Evolutionary conservation across 2,888 invertebrate genomes (phyloP).

Genomic region (Tetropium fuscum): DNA sequence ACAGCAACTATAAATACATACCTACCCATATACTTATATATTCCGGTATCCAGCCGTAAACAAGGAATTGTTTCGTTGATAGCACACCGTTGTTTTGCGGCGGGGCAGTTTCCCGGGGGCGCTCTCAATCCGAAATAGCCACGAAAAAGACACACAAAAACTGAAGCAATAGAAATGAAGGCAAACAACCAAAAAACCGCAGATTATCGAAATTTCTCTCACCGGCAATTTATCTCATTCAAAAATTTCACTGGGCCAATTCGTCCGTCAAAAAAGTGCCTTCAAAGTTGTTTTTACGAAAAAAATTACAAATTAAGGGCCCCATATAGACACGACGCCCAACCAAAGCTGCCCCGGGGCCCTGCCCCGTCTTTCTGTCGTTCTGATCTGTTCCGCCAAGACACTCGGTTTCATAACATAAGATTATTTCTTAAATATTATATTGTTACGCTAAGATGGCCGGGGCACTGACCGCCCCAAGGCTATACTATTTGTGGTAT

Average conservation of each 20-base stretch:
- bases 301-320: constrained; percentile 84
- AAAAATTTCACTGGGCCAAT: constrained; percentile 87
- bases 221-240: constrained; percentile 70
- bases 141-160: constrained; percentile 73
- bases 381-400: constrained; percentile 64
- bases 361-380: constrained; percentile 60
- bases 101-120: constrained; percentile 62
- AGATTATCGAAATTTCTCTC: constrained; percentile 56
- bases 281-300: constrained; percentile 92
- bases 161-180: constrained; percentile 86
- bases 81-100: constrained; percentile 49
- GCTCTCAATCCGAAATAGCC: constrained; percentile 84
- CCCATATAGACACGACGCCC: constrained; percentile 88
- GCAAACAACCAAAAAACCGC: constrained; percentile 73
- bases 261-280: constrained; percentile 97
- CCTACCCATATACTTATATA: constrained; percentile 23
- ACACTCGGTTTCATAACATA: constrained; percentile 67
- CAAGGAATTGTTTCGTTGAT: constrained; percentile 18
- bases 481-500: constrained; percentile 68
- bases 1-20: constrained; percentile 21
- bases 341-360: constrained; percentile 69
- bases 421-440: constrained; percentile 68
- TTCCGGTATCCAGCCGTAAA: background rate
- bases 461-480: constrained; percentile 53
- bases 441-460: constrained; percentile 68